Conservation (phyloP, 2,113 vertebrate species). For the Corydoras maculifer region DNA sequence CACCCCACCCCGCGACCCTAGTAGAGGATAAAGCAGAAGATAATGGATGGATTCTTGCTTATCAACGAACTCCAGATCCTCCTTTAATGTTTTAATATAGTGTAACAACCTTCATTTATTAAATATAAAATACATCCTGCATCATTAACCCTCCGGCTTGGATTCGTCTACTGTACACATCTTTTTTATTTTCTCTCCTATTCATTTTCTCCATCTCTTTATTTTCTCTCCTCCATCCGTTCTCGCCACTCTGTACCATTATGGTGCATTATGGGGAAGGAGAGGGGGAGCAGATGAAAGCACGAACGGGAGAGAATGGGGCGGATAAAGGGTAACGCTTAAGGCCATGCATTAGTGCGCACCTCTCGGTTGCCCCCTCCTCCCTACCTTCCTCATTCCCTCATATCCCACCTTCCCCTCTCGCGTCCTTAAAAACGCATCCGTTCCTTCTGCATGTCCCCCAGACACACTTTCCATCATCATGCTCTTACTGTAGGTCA, state of each 20-base stretch:
- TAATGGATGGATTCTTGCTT: too few relatives aligned
- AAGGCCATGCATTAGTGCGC: conserved; percentile 47
- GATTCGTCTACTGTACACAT: too few relatives aligned
- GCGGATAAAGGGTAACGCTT: conserved; percentile 15
- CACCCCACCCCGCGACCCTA: too few relatives aligned
- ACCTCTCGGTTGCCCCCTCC: conserved; percentile 17
- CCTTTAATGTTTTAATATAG: too few relatives aligned
- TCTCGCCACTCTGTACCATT: conserved; percentile 41
- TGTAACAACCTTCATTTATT: too few relatives aligned
- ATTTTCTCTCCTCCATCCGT: conserved; percentile 20
- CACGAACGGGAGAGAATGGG: background rate
- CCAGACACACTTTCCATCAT: conserved; percentile 42
- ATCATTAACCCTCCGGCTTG: too few relatives aligned
- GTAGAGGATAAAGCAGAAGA: too few relatives aligned
- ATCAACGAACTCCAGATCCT: too few relatives aligned
- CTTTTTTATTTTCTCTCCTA: too few relatives aligned
- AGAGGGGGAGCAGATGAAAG: conserved; percentile 9
- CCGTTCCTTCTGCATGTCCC: conserved; percentile 16
- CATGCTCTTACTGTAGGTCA: conserved; percentile 18
- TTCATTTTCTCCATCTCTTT: background rate
- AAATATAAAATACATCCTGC: too few relatives aligned
- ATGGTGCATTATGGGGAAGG: conserved; percentile 46
- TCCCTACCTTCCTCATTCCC: background rate
- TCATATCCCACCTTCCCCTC: background rate
- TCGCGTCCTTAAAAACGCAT: background rate